These are phyloP conservation scores for Poecile atricapillus DNA, from an alignment of 2,113 vertebrate genomes.

Conservation along the genomic window DNA sequence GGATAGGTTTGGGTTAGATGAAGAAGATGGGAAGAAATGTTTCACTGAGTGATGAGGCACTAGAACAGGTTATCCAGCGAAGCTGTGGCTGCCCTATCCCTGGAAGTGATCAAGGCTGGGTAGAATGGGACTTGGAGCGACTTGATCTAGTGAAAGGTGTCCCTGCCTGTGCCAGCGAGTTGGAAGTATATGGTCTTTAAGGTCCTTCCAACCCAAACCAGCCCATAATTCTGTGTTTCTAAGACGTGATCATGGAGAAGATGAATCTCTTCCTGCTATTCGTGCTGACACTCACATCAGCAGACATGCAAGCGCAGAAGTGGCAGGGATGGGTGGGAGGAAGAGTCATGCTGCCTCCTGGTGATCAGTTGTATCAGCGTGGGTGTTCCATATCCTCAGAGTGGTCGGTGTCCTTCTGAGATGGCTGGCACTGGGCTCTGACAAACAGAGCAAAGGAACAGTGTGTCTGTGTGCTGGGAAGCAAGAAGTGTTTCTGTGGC, in stretches of 20 bases:
- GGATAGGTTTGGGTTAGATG: neutral
- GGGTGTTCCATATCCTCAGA: fast-evolving
- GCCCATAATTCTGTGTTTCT: neutral
- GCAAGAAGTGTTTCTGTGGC: neutral
- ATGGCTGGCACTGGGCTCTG: fast-evolving
- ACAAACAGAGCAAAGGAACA: neutral
- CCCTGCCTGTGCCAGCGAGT: neutral
- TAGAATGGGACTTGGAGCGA: neutral
- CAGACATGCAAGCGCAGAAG: neutral
- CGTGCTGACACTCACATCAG: fast-evolving
- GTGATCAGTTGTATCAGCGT: neutral
- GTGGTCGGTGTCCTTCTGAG: neutral
- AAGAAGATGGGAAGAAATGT: neutral
- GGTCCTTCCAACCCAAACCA: neutral
- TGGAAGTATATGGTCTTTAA: neutral
- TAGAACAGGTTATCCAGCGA: neutral
- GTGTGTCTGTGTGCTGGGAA: neutral
- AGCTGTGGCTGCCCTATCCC: neutral
- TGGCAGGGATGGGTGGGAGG: neutral
- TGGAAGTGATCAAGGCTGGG: neutral
- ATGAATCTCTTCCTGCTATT: neutral
- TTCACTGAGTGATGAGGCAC: neutral
- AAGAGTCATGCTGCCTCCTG: neutral
- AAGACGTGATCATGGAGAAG: neutral
- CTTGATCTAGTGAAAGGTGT: neutral